Conservation (phyloP, 2,797 vertebrate genomes). For the Pseudopleuronectes americanus region DNA sequence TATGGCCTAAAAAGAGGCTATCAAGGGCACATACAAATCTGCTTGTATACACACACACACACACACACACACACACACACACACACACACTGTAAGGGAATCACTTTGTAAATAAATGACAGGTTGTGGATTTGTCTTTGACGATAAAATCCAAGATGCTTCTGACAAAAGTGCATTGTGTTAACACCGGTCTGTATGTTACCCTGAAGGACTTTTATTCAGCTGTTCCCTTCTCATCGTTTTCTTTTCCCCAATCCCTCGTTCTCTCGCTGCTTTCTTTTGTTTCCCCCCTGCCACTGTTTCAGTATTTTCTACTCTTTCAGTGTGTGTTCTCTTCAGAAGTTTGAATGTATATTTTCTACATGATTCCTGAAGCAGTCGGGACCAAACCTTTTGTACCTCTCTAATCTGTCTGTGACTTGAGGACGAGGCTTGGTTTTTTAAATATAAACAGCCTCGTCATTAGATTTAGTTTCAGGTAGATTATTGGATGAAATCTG, state of each 20-base stretch:
- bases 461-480: slow-evolving; percentile 41
- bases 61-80: slow-evolving; percentile 21
- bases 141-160: slow-evolving; percentile 77
- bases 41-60: slow-evolving; percentile 31
- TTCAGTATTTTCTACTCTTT: slow-evolving; percentile 72
- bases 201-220: slow-evolving; percentile 64
- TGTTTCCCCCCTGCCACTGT: slow-evolving; percentile 23
- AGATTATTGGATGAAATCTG: slow-evolving; percentile 26
- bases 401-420: slow-evolving; percentile 53
- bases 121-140: slow-evolving; percentile 52
- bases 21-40: slow-evolving; percentile 53
- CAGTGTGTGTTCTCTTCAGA: slow-evolving; percentile 85
- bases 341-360: slow-evolving; percentile 94
- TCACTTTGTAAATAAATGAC: slow-evolving; percentile 68
- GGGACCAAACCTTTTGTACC: slow-evolving; percentile 89
- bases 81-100: slow-evolving; percentile 45
- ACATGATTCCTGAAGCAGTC: slow-evolving; percentile 85
- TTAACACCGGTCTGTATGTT: slow-evolving; percentile 74
- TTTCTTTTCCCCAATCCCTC: slow-evolving; percentile 26
- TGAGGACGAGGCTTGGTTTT: slow-evolving; percentile 56
- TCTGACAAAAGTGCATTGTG: slow-evolving; percentile 89
- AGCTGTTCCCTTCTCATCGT: slow-evolving; percentile 9
- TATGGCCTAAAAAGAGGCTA: slow-evolving; percentile 73
- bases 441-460: slow-evolving; percentile 48
- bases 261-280: slow-evolving; percentile 43